Base-by-base conservation (phyloP, 2,113 vertebrate genomes). In the Ptyas mucosa region DNA sequence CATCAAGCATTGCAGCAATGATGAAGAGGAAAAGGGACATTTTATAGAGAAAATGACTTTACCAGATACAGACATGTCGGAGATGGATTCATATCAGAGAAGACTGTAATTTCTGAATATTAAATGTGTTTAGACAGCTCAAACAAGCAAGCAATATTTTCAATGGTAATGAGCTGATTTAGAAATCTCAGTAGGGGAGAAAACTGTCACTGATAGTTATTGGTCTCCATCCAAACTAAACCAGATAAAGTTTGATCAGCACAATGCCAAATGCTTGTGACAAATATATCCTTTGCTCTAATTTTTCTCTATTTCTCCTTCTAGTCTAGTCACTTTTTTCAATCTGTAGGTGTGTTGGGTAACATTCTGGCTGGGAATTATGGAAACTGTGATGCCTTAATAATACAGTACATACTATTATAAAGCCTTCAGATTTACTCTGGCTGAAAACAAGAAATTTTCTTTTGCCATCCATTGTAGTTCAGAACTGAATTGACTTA, bases 401-500 rank as follows among this genome's bases (percentile, higher is more conserved):
- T 81, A 81, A 39, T 39, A 81, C 2, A 39, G 34, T 20, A 43
- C 18, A 81, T 81, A 34, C 34, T 43, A 81, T 43, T 43, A 81
- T 7, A 81, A 81, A 81, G 8, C 34, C 34, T 81, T 81, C 75
- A 43, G 34, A 43, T 39, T 81, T 81, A 39, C 34, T 43, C 75
- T 81, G 75, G 34, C 75, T 81, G 75, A 81, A 81, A 81, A 43
- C 18, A 81, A 39, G 7, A 81, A 39, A n/a, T 75, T 34, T 69
- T 46, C 43, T 46, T 49, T 86, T 49, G 20, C 46, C 39, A 46
- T 86, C 46, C 90, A 24, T 24, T 58, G 89, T 85, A 88, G 43
- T 95, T 94, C 90, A 93, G 49, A 94, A 90, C 75, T 90, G 90
- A 94, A 96, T 86, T 93, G 88, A 94, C 95, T 97, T 57, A 89